phyloP scores from a whole-genome alignment of 2,113 vertebrate genomes.

The Myotis brandtii region DNA sequence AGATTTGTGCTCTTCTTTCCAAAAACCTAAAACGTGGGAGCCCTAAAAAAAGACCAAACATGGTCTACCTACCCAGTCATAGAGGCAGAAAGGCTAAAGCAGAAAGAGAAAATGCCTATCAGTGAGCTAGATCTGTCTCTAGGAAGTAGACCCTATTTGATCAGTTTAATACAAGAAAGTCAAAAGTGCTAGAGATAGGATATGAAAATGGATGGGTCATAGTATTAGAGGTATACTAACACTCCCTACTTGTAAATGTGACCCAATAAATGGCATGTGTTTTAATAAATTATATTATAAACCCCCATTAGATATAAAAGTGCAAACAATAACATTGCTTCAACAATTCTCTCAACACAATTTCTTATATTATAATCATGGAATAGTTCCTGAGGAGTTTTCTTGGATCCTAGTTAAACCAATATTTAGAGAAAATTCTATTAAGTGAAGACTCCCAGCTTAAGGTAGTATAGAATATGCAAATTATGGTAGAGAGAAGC shows the following conservation, averaged over 20 bases:
- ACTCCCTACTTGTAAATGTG: slow-evolving; percentile 5
- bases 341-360: slow-evolving; percentile 42
- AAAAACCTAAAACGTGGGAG: background rate
- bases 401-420: slow-evolving; percentile 36
- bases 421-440: slow-evolving; percentile 57
- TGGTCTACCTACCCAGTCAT: background rate
- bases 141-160: background rate
- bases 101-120: background rate
- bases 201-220: background rate
- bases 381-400: background rate
- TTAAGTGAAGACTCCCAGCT: slow-evolving; percentile 34
- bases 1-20: background rate
- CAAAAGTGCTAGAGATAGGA: background rate
- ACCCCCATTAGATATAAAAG: background rate
- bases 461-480: background rate
- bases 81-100: background rate
- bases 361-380: background rate
- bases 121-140: background rate
- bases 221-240: background rate
- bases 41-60: background rate
- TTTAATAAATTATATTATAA: slow-evolving; percentile 45
- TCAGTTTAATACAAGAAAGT: background rate
- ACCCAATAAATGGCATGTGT: background rate
- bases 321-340: slow-evolving; percentile 31
- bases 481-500: slow-evolving; percentile 21